Conservation (phyloP, 2,797 vertebrate species). For the Staurois parvus region DNA sequence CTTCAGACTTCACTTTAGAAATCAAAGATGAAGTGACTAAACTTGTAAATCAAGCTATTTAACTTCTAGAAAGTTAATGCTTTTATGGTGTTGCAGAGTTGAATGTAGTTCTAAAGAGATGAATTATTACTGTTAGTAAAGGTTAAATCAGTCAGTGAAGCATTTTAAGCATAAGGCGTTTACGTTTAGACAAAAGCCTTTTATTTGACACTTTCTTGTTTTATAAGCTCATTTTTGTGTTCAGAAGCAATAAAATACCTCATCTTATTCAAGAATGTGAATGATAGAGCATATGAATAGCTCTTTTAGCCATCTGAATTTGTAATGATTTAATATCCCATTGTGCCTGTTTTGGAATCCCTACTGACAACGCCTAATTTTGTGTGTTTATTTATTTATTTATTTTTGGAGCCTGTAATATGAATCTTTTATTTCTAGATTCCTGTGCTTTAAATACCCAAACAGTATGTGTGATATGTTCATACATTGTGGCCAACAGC, state of each 20-base stretch:
- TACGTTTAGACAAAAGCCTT: constrained; percentile 64
- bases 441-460: no score
- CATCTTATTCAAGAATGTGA: constrained; percentile 24
- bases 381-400: background rate
- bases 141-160: constrained; percentile 67
- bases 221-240: constrained; percentile 55
- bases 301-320: background rate
- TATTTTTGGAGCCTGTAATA: background rate
- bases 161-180: constrained; percentile 63
- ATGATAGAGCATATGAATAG: constrained; percentile 8
- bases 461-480: no score
- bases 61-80: constrained; percentile 67
- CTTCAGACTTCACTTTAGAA: constrained; percentile 38
- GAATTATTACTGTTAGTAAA: constrained; percentile 70
- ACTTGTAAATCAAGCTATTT: constrained; percentile 63
- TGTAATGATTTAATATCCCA: background rate
- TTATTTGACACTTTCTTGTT: constrained; percentile 44
- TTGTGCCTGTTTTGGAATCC: background rate
- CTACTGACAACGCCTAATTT: background rate
- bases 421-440: background rate
- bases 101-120: constrained; percentile 68
- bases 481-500: no score
- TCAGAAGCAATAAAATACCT: constrained; percentile 19
- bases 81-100: constrained; percentile 70
- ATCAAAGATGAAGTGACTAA: constrained; percentile 63